Evolutionary conservation across 2,113 vertebrate species (phyloP).

Genomic region (Triplophysa siluroides): DNA sequence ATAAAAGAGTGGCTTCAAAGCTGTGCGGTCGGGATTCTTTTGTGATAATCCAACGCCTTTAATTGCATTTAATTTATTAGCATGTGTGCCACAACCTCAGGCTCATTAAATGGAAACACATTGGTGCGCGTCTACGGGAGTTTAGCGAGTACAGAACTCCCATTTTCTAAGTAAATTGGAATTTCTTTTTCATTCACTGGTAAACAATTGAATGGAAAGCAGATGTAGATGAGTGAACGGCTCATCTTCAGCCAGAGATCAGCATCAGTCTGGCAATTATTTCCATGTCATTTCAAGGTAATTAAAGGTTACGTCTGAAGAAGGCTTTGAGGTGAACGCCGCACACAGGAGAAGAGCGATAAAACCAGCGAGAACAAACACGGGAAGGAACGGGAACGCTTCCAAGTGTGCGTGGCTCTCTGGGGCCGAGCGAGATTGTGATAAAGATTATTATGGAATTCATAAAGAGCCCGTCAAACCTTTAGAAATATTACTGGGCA

Average conservation of each 20-base stretch:
- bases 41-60: slow-evolving; percentile 63
- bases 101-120: slow-evolving; percentile 69
- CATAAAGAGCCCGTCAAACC: slow-evolving; percentile 17
- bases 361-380: not conserved
- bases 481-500: slow-evolving; percentile 25
- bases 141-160: slow-evolving; percentile 62
- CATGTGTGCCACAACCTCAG: slow-evolving; percentile 69
- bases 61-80: slow-evolving; percentile 74
- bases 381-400: not conserved
- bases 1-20: slow-evolving; percentile 63
- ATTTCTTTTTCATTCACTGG: slow-evolving; percentile 73
- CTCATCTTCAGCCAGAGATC: slow-evolving; percentile 58
- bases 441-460: slow-evolving; percentile 38
- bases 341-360: slow-evolving; percentile 27
- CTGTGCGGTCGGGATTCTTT: slow-evolving; percentile 50
- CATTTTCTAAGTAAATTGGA: slow-evolving; percentile 74
- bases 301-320: slow-evolving; percentile 50
- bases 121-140: slow-evolving; percentile 63
- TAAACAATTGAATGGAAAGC: slow-evolving; percentile 76
- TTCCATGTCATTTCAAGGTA: slow-evolving; percentile 55
- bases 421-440: slow-evolving; percentile 24
- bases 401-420: slow-evolving; percentile 35
- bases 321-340: slow-evolving; percentile 43
- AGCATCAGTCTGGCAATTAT: slow-evolving; percentile 54
- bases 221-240: slow-evolving; percentile 65